These are phyloP conservation scores for Pitta sordida DNA, from an alignment of 2,113 vertebrate species.

Conservation along the genomic window DNA sequence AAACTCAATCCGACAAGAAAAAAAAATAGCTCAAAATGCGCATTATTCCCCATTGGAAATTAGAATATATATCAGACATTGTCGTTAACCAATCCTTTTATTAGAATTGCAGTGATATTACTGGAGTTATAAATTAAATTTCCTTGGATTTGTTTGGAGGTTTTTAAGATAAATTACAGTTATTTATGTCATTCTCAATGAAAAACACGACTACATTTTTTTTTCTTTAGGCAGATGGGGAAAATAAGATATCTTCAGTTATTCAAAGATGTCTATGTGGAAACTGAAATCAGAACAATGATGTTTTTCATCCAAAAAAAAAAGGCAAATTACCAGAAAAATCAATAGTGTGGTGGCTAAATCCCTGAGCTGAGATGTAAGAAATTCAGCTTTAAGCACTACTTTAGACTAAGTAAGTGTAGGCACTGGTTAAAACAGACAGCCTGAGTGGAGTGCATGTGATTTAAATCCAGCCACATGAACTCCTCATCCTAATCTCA, in stretches of 20 bases:
- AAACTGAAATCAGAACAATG: not conserved
- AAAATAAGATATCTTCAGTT: not conserved
- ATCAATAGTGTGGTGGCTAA: not conserved
- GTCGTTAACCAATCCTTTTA: not conserved
- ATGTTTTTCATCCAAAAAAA: not conserved
- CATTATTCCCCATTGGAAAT: slow-evolving; percentile 3
- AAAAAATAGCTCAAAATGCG: not conserved
- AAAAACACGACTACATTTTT: not conserved
- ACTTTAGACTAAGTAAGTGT: not conserved
- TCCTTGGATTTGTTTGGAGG: not conserved
- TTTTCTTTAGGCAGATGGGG: not conserved
- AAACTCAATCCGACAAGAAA: slow-evolving; percentile 3
- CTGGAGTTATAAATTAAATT: not conserved
- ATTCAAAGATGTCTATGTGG: not conserved
- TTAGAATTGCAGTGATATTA: not conserved
- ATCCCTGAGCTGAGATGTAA: not conserved
- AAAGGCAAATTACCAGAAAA: not conserved
- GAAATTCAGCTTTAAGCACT: not conserved
- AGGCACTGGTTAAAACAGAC: not conserved
- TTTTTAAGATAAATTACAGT: not conserved
- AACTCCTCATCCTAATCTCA: not conserved
- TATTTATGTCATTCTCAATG: not conserved
- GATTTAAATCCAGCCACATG: not conserved
- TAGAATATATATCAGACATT: not conserved
- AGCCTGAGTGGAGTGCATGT: not conserved